Evolutionary conservation across 2,888 invertebrate species (phyloP), one percentile per base, ranked within the genome.

Genomic region (Lasioglossum vierecki): DNA sequence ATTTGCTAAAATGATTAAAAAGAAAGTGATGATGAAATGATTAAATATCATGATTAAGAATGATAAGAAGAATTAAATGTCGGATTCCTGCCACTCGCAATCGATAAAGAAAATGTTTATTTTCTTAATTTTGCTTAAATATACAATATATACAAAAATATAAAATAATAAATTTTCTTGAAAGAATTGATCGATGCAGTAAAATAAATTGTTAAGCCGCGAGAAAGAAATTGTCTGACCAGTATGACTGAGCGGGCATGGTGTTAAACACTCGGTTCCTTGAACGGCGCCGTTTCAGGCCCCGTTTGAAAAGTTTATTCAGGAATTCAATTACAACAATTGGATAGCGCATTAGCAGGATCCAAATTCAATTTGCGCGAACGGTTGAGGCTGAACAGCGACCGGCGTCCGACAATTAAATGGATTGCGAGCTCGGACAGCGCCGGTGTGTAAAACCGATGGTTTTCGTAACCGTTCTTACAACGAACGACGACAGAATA

Each of bases 341-440:
- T 71, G 79, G 73, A 77, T 75, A 77, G 84, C 75, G 41, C 71
- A 75, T 80, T 75, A 77, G 66, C 68, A 26, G 44, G 71, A 79
- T 73, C 82, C 63, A 87, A 87, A 83, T 87, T 83, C 66, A 80
- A 80, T 87, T 86, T 81, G 35, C 80, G 63, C 39, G 53, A 39
- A 81, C 46, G 80, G 72, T 76, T 68, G 76, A 76, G 76, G 49
- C 71, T 81, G 60, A 78, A 26, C 79, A 81, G 80, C 49, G 26
- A 63, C 77, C 46, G 22, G 49, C 73, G 39, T 70, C 79, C 68
- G 79, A 76, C 86, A 79, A 86, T 86, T 84, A 85, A 85, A 80
- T 80, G 80, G 72, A 72, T 76, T 78, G 71, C 63, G 66, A 68
- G 60, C 68, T 74, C 73, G 76, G 63, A 76, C 73, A 60, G 35